phyloP scores from a whole-genome alignment of 1,140 invertebrate genomes.

The Temnothorax nylanderi region DNA sequence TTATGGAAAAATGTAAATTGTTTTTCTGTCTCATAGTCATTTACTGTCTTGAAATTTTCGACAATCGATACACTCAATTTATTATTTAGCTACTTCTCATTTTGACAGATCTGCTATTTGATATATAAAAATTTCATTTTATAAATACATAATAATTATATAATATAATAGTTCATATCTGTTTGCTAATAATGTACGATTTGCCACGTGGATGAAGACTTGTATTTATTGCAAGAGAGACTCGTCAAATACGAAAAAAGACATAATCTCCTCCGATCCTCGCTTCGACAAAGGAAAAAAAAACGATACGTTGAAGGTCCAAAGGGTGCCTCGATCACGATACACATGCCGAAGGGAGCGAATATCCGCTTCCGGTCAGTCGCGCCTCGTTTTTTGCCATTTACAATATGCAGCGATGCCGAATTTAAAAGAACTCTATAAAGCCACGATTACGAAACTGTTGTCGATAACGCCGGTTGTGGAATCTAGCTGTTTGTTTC shows the following conservation, averaged over 20 bases:
- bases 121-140: not conserved
- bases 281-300: slow-evolving; percentile 67
- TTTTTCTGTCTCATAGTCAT: not conserved
- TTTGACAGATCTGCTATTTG: not conserved
- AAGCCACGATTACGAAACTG: slow-evolving; percentile 31
- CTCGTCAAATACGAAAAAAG: not conserved
- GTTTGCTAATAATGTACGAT: not conserved
- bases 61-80: not conserved
- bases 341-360: slow-evolving; percentile 52
- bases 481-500: slow-evolving; percentile 47
- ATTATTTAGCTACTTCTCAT: not conserved
- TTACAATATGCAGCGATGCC: slow-evolving; percentile 24
- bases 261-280: slow-evolving; percentile 61
- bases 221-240: not conserved
- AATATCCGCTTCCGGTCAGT: slow-evolving; percentile 63
- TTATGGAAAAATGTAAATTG: not conserved
- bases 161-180: not conserved
- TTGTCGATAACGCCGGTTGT: slow-evolving; percentile 43
- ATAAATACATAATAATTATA: not conserved
- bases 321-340: slow-evolving; percentile 59
- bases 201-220: not conserved
- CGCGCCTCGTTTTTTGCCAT: slow-evolving; percentile 53
- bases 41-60: not conserved
- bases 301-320: slow-evolving; percentile 61
- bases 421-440: slow-evolving; percentile 30